These are phyloP conservation scores for Xenopus tropicalis DNA, from an alignment of 2,113 vertebrate genomes.

Conservation along the genomic window DNA sequence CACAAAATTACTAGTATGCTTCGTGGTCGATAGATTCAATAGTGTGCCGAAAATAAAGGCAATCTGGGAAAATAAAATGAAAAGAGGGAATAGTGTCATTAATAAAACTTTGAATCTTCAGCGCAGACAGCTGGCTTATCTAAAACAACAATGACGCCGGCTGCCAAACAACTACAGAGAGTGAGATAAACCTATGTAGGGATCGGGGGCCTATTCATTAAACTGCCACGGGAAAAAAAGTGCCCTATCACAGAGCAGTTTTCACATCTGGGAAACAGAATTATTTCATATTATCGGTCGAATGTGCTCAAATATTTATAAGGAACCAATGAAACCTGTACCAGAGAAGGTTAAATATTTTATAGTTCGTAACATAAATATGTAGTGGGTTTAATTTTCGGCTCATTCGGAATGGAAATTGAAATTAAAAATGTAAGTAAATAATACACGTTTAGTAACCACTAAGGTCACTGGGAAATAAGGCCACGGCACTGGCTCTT, in stretches of 20 bases:
- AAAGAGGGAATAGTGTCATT: slow-evolving; percentile 34
- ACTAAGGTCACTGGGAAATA: no score
- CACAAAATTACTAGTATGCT: slow-evolving; percentile 33
- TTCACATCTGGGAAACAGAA: neutral
- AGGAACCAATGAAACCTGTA: no score
- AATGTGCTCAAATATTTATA: no score
- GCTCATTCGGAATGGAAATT: no score
- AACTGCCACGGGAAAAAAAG: slow-evolving; percentile 19
- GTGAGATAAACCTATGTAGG: slow-evolving; percentile 3
- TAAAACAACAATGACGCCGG: slow-evolving; percentile 14
- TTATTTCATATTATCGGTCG: no score
- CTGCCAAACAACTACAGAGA: slow-evolving; percentile 17
- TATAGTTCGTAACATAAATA: no score
- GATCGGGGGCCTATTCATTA: slow-evolving; percentile 13
- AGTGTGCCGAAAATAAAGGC: slow-evolving; percentile 36
- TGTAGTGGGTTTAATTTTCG: no score
- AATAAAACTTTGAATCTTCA: slow-evolving; percentile 44
- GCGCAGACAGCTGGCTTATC: slow-evolving; percentile 38
- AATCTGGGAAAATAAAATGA: slow-evolving; percentile 42
- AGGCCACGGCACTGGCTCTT: no score
- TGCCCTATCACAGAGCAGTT: neutral
- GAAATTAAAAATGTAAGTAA: no score
- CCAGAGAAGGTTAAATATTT: no score
- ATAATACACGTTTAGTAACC: no score
- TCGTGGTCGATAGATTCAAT: slow-evolving; percentile 40